Evolutionary conservation across 2,797 vertebrate genomes (phyloP).

Genomic region (Cossypha polioptera): DNA sequence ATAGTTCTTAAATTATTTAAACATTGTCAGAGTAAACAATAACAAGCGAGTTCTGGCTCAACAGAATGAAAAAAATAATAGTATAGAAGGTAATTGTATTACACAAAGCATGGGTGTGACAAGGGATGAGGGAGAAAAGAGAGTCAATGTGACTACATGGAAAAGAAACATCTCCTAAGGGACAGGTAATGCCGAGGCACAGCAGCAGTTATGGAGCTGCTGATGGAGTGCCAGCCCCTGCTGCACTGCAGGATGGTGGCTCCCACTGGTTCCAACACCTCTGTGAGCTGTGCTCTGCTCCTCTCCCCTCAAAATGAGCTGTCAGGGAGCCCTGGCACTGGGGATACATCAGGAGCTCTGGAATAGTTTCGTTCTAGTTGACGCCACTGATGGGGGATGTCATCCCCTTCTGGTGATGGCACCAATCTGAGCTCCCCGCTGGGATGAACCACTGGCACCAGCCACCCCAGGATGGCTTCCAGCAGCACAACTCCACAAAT

Average conservation of each 20-base stretch:
- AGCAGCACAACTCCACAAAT: fast-evolving
- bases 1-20: constrained; percentile 76
- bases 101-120: not conserved
- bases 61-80: constrained; percentile 59
- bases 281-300: not conserved
- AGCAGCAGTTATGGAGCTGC: not conserved
- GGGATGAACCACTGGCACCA: not conserved
- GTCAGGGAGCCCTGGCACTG: not conserved
- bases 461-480: fast-evolving
- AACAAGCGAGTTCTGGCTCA: constrained; percentile 67
- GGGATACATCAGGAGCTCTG: fast-evolving
- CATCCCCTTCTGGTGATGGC: not conserved
- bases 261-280: not conserved
- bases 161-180: constrained; percentile 74
- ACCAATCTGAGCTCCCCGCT: not conserved
- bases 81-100: constrained; percentile 27
- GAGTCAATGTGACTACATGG: constrained; percentile 82
- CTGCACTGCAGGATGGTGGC: fast-evolving
- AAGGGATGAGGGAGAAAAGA: constrained; percentile 40
- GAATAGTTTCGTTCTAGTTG: not conserved
- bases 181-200: constrained; percentile 73
- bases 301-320: not conserved
- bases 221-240: fast-evolving
- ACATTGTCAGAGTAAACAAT: constrained; percentile 67
- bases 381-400: fast-evolving